Base-by-base conservation (phyloP, 2,797 vertebrate species). In the Muscicapa comitata region DNA sequence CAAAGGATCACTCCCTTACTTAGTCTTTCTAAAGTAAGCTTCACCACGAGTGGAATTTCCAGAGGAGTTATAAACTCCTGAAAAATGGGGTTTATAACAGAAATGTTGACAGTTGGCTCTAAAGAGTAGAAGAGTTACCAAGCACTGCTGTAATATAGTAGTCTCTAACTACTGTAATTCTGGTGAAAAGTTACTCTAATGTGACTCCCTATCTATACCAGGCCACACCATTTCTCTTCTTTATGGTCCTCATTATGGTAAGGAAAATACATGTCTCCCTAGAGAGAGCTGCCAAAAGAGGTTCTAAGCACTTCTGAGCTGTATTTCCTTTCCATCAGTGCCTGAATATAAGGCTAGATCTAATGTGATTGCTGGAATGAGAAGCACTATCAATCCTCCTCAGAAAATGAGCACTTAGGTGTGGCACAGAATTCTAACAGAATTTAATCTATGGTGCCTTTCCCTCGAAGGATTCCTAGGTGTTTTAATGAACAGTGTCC, bases 21-120 rank as follows among this genome's bases (percentile, higher is more conserved):
- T 80, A 77, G 33, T 62, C 54, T 75, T 88, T 90, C 63, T 83
- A 86, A 86, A 86, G 50, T 43, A 93, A 92, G 68, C 47, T 90
- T 93, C 62, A 90, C 21, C 40, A 35, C 3, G 9, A 90, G 51
- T 47, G 71, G 92, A 92, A 78, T 83, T 94, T 96, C 45, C 81
- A 83, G 66, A 78, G 68, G 79, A 71, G 55, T 93, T 70, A 95
- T 85, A 96, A 96, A 94, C 33, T 47, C 62, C 86, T 91, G 82
- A 96, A 94, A 97, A 96, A 96, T 81, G 42, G 45, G 50, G 33
- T 93, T 94, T 95, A 79, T 95, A 97, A 94, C 94, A 95, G 94
- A 88, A 94, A 86, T 91, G 80, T 86, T 89, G 95, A 80, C 54
- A 94, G 86, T 68, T 88, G 82, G 61, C 67, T 92, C 94, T 67